Percentiles rank a stretch among this genome's conserved stretches.
Conservation (phyloP, 1,140 invertebrate species). For the Papilio helenus region DNA sequence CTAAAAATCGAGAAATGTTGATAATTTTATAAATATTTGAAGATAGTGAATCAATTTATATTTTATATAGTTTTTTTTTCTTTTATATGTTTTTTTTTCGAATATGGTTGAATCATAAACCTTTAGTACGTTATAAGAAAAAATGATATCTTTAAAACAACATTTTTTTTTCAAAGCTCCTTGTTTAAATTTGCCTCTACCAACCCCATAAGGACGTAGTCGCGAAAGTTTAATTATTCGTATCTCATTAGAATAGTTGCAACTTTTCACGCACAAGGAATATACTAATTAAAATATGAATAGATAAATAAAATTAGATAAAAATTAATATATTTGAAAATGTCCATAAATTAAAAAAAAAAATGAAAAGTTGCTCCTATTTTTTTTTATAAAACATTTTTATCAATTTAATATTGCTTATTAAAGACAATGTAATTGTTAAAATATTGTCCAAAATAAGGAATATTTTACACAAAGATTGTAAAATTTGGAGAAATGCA, state of each 20-base stretch:
- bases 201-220: background rate
- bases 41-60: constrained; percentile 25
- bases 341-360: constrained; percentile 36
- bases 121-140: background rate
- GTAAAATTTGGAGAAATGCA: background rate
- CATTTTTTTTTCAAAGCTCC: background rate
- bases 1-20: background rate
- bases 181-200: background rate
- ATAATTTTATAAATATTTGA: constrained; percentile 22
- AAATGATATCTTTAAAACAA: background rate
- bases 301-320: constrained; percentile 9
- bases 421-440: background rate
- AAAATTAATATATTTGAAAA: background rate
- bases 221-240: background rate
- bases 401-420: constrained; percentile 24
- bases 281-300: constrained; percentile 27
- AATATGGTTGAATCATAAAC: background rate
- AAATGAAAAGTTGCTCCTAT: constrained; percentile 38
- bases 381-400: constrained; percentile 14
- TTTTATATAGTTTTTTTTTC: constrained; percentile 25
- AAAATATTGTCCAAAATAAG: background rate
- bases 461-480: background rate
- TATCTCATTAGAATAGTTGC: constrained; percentile 25
- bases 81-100: background rate
- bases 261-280: constrained; percentile 37